Percentiles rank a stretch among this genome's conserved stretches.
These are phyloP conservation scores for Xyrichtys novacula DNA, from an alignment of 2,797 vertebrate species.

Conservation along the genomic window DNA sequence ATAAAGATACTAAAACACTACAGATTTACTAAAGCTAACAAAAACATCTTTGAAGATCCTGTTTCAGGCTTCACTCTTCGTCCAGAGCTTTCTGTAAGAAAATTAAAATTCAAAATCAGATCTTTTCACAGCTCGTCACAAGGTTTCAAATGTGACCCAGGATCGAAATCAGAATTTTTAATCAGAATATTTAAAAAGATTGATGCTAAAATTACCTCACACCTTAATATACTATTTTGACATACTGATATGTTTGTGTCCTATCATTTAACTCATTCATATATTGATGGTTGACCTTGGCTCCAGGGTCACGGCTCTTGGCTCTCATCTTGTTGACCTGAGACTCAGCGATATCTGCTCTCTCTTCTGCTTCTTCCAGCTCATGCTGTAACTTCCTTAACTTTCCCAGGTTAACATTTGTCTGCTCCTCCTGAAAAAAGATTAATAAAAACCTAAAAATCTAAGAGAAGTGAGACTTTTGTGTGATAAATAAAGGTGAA, in stretches of 20 bases:
- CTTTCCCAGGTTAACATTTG: constrained; percentile 87
- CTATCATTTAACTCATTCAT: too few species aligned
- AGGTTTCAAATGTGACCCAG: too few species aligned
- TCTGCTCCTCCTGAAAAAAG: constrained; percentile 85
- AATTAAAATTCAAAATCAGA: not conserved
- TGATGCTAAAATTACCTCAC: not conserved
- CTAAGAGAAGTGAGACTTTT: not conserved
- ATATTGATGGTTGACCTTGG: constrained; percentile 78
- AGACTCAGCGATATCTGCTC: constrained; percentile 90
- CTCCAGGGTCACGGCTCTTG: constrained; percentile 85
- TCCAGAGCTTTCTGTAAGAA: constrained; percentile 60
- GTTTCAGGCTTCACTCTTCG: constrained; percentile 57
- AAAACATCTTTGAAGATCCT: not conserved
- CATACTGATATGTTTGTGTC: not conserved
- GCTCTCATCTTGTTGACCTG: constrained; percentile 90
- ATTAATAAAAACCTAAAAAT: not conserved
- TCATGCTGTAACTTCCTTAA: constrained; percentile 90
- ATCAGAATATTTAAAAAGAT: too few species aligned
- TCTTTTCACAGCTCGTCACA: not conserved
- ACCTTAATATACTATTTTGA: not conserved
- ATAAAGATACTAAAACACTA: constrained; percentile 48
- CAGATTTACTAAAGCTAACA: not conserved
- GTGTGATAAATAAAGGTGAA: too few species aligned
- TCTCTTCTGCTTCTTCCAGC: constrained; percentile 89
- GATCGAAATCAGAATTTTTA: not conserved